A percentile compares a stretch with the other conserved stretches of the same genome.
Evolutionary conservation across 2,888 invertebrate genomes (phyloP).

Genomic region (Lasiommata megera): DNA sequence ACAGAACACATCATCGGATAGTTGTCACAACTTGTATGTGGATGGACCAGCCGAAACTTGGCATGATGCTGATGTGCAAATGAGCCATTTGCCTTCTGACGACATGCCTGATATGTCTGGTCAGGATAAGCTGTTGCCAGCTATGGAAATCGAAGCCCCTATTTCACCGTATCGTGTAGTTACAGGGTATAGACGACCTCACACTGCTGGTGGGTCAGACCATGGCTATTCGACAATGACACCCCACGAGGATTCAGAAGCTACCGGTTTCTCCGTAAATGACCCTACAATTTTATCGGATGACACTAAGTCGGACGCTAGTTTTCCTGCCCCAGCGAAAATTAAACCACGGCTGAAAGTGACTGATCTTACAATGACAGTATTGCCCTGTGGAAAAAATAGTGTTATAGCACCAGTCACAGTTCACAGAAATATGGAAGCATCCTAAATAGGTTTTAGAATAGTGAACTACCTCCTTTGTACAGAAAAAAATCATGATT

Average conservation of each 20-base stretch:
- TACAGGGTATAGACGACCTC: constrained; percentile 88
- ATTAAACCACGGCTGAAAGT: constrained; percentile 65
- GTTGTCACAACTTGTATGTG: constrained; percentile 76
- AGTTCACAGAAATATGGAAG: constrained; percentile 94
- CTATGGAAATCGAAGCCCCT: constrained; percentile 83
- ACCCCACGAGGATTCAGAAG: constrained; percentile 93
- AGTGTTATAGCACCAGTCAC: constrained; percentile 92
- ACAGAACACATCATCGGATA: constrained; percentile 80
- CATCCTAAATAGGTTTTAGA: constrained; percentile 71
- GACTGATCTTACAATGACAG: constrained; percentile 69
- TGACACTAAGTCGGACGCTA: constrained; percentile 76
- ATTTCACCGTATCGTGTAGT: constrained; percentile 94
- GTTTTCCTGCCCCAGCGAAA: constrained; percentile 81
- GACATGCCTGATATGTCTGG: constrained; percentile 84
- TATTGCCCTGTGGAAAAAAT: constrained; percentile 78
- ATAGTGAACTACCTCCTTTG: constrained; percentile 55
- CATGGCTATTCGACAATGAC: constrained; percentile 98
- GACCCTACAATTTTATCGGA: constrained; percentile 82
- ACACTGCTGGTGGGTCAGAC: constrained; percentile 91
- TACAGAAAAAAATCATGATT: constrained; percentile 30
- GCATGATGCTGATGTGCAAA: constrained; percentile 82
- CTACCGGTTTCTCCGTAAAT: constrained; percentile 87
- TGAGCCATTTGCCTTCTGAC: constrained; percentile 88
- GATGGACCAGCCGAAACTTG: constrained; percentile 77
- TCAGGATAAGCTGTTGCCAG: constrained; percentile 84